phyloP scores from a whole-genome alignment of 1,140 invertebrate species.

The Bombus soroeensis region DNA sequence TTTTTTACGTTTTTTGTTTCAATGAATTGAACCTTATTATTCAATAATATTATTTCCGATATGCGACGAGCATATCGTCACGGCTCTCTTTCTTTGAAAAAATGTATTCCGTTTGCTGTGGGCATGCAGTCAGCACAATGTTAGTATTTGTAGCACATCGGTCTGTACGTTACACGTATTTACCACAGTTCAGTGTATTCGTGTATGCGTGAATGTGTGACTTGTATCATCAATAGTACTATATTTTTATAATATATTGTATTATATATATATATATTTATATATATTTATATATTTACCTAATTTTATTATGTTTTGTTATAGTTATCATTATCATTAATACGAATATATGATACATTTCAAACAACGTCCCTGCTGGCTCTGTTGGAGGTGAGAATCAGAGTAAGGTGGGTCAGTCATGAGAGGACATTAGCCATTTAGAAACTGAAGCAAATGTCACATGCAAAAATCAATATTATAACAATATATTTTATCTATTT shows the following conservation, averaged over 20 bases:
- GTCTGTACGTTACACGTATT: conserved; percentile 65
- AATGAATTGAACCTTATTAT: conserved; percentile 63
- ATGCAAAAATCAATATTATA: conserved; percentile 67
- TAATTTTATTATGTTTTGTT: conserved; percentile 82
- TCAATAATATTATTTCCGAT: conserved; percentile 70
- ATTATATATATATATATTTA: conserved; percentile 69
- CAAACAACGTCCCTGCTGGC: conserved; percentile 80
- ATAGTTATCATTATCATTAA: conserved; percentile 78
- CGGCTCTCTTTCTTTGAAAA: conserved; percentile 69
- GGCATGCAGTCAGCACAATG: conserved; percentile 71
- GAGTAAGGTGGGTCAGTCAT: conserved; percentile 65
- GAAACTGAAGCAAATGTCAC: conserved; percentile 64
- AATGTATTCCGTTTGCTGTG: conserved; percentile 65
- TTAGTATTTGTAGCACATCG: conserved; percentile 68
- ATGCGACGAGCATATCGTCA: conserved; percentile 70
- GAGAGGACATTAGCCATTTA: conserved; percentile 51
- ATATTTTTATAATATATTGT: conserved; percentile 70
- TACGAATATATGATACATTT: conserved; percentile 83
- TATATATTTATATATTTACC: conserved; percentile 76
- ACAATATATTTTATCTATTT: conserved; percentile 63
- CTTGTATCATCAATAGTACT: conserved; percentile 72
- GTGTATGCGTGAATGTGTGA: conserved; percentile 63
- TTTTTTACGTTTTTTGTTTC: conserved; percentile 64
- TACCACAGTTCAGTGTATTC: conserved; percentile 65
- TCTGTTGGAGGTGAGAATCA: conserved; percentile 76